Evolutionary conservation across 2,113 vertebrate species (phyloP), one percentile per base, ranked within the genome.

Genomic region (Burhinus oedicnemus): DNA sequence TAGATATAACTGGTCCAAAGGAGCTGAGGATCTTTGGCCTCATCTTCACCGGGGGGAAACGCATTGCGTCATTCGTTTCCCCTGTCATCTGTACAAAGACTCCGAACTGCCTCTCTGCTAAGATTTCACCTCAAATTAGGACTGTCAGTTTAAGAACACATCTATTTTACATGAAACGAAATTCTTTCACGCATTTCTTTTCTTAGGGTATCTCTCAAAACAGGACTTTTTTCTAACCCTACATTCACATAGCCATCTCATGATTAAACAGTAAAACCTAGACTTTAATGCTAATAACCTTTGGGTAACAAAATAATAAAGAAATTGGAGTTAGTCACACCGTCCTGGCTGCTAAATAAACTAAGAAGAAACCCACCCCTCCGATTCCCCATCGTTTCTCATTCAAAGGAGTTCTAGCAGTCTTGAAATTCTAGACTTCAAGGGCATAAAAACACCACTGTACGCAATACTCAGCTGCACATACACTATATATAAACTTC

Each of bases 221-320:
- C 27, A 80, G 34, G 16, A 18, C 44, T 5, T 25, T 10, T 42
- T 45, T 5, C 74, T 34, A 72, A 42, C 9, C 6, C 51, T 10
- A 0, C 5, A 15, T 38, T 82, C 23, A 68, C 2, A 10, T 0
- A 26, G 32, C 21, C 47, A 64, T 3, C 12, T 12, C 64, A 40
- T 8, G 40, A 34, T n/a, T 6, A 27, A 65, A 11, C 19, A 74
- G 34, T 47, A 86, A 77, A 72, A 45, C 4, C 32, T 12, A 30
- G 5, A 16, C 66, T 62, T 32, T 70, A 52, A 52, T 52, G 49
- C 27, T 11, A 49, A 54, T 21, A 15, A 64, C 14, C 4, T 57
- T 34, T 5, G 9, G 22, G 21, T 19, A 61, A 62, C 34, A 47
- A 47, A 84, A 51, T 16, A 70, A 38, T 15, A 21, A n/a, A 52